Conservation (phyloP, 92 coral and sea anemone species). For the Zoanthus sociatus region DNA sequence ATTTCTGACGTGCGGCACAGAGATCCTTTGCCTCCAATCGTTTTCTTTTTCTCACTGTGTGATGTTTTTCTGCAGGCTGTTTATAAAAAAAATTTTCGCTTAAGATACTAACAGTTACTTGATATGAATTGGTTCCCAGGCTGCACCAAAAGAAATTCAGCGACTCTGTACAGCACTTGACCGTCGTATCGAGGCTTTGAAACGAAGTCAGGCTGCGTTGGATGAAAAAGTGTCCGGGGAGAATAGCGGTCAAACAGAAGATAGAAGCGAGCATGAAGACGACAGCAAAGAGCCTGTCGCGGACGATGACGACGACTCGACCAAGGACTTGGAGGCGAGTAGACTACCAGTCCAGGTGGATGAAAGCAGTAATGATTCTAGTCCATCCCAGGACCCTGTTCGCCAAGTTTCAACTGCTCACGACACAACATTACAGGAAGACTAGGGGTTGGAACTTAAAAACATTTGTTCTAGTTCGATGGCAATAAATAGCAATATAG, state of each 20-base stretch:
- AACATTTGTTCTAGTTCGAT: background rate
- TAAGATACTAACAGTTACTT: background rate
- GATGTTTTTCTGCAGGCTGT: too few relatives aligned
- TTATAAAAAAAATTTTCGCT: too few relatives aligned
- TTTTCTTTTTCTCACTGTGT: too few relatives aligned
- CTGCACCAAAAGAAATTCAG: constrained; percentile 92
- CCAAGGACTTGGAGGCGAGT: constrained; percentile 45
- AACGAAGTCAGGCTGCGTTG: constrained; percentile 71
- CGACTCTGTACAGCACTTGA: constrained; percentile 96
- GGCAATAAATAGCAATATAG: background rate
- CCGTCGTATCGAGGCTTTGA: constrained; percentile 91
- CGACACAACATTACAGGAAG: constrained; percentile 61
- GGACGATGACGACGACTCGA: constrained; percentile 57
- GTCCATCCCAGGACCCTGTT: constrained; percentile 43
- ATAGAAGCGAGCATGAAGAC: constrained; percentile 59
- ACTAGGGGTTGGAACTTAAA: constrained; percentile 1
- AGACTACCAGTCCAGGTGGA: constrained; percentile 58
- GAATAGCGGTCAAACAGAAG: constrained; percentile 51
- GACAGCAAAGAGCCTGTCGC: constrained; percentile 69
- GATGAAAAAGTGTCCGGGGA: constrained; percentile 31
- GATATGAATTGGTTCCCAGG: constrained; percentile 52
- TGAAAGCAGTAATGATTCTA: constrained; percentile 74
- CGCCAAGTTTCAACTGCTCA: constrained; percentile 48
- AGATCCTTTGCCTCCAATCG: too few relatives aligned
- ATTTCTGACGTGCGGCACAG: too few relatives aligned